These are phyloP conservation scores for Pygmarrhopalites habei DNA, from an alignment of 1,140 invertebrate species.

Conservation along the genomic window DNA sequence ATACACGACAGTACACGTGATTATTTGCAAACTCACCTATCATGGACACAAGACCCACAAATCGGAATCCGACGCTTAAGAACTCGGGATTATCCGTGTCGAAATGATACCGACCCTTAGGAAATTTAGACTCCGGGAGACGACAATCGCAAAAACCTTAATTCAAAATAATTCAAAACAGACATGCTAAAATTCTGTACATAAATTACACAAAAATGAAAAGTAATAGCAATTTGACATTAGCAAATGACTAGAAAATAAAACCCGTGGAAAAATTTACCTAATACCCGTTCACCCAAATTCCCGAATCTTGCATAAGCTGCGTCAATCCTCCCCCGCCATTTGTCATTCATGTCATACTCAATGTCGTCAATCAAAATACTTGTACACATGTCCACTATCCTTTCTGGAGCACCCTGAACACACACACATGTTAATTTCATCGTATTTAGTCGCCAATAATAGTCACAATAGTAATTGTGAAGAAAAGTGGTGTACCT, in stretches of 20 bases:
- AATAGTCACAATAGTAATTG: too few species aligned
- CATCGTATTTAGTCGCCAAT: too few species aligned
- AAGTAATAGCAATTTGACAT: too few species aligned
- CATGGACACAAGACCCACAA: constrained; percentile 19
- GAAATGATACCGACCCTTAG: constrained; percentile 43
- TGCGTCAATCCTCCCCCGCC: constrained; percentile 57
- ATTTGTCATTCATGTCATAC: constrained; percentile 48
- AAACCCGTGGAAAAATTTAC: too few species aligned
- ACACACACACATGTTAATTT: too few species aligned
- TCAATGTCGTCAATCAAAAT: constrained; percentile 62
- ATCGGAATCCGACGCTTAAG: background rate
- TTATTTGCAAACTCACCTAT: too few species aligned
- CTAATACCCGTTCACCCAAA: constrained; percentile 69
- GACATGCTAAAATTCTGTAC: too few species aligned
- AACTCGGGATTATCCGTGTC: background rate
- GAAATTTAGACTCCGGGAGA: constrained; percentile 46
- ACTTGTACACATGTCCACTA: constrained; percentile 66
- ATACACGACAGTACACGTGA: too few species aligned
- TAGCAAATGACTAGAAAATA: too few species aligned
- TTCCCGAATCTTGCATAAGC: constrained; percentile 71
- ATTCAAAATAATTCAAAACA: too few species aligned
- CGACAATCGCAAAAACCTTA: constrained; percentile 52
- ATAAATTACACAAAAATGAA: too few species aligned
- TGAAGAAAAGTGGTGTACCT: too few species aligned
- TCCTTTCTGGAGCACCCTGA: constrained; percentile 82